Evolutionary conservation across 1,140 invertebrate genomes (phyloP).

Genomic region (Trigoniulus corallinus): DNA sequence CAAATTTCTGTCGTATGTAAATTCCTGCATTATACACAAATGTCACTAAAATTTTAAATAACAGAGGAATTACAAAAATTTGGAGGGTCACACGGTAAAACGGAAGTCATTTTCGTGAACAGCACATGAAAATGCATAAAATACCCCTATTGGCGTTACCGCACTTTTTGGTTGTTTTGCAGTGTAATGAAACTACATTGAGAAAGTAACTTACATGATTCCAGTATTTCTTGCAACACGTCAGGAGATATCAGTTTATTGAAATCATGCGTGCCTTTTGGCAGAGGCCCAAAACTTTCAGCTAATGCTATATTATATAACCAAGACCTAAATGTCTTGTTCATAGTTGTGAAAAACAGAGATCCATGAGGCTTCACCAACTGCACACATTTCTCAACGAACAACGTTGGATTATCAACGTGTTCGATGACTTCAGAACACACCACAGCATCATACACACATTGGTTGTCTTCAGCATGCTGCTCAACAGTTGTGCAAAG

Average conservation of each 20-base stretch:
- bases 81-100: no score
- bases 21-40: no score
- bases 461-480: constrained; percentile 27
- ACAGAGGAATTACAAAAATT: no score
- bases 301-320: constrained; percentile 48
- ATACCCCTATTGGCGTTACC: no score
- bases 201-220: constrained; percentile 40
- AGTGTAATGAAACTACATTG: no score
- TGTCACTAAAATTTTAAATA: no score
- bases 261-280: constrained; percentile 77
- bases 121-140: no score
- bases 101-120: no score
- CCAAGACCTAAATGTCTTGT: constrained; percentile 56
- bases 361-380: constrained; percentile 68
- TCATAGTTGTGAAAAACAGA: constrained; percentile 83
- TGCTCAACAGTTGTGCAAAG: constrained; percentile 35
- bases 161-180: no score
- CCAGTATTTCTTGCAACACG: constrained; percentile 48
- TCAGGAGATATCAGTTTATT: constrained; percentile 69
- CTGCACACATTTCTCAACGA: constrained; percentile 53
- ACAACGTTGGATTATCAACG: constrained; percentile 52
- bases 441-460: constrained; percentile 62
- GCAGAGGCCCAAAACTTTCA: constrained; percentile 55
- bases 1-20: no score
- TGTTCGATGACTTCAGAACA: constrained; percentile 87